phyloP scores from a whole-genome alignment of 2,797 vertebrate genomes.

The Carcharodon carcharias region DNA sequence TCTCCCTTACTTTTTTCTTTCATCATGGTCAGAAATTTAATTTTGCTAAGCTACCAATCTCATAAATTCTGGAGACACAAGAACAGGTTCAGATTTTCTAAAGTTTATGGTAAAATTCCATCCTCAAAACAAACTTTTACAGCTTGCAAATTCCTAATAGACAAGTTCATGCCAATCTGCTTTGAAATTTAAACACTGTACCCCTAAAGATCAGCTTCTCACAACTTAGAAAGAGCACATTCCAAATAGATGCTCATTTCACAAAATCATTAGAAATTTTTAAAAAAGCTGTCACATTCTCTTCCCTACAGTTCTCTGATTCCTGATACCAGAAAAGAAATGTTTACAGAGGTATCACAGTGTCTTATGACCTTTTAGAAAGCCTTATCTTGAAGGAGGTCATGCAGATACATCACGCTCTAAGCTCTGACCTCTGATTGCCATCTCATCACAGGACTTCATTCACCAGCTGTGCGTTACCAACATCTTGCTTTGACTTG shows the following conservation, averaged over 20 bases:
- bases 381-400: slow-evolving; percentile 46
- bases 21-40: neutral
- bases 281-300: slow-evolving; percentile 2
- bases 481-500: slow-evolving; percentile 38
- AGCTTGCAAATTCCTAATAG: neutral
- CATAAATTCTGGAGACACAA: neutral
- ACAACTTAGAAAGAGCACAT: neutral
- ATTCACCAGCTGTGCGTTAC: slow-evolving; percentile 44
- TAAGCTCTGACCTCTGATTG: slow-evolving; percentile 48
- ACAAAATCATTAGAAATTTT: neutral
- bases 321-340: slow-evolving; percentile 30
- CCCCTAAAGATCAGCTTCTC: neutral
- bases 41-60: neutral
- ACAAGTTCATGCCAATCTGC: neutral
- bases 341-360: slow-evolving; percentile 23
- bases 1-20: neutral
- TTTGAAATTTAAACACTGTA: neutral
- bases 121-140: neutral
- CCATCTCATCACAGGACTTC: slow-evolving; percentile 42
- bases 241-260: slow-evolving; percentile 14
- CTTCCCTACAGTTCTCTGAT: neutral
- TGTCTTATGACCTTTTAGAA: slow-evolving; percentile 32
- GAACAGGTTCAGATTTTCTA: neutral
- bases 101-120: slow-evolving; percentile 11
- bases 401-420: slow-evolving; percentile 46